Evolutionary conservation across 2,113 vertebrate species (phyloP).

Genomic region (Otocyon megalotis): DNA sequence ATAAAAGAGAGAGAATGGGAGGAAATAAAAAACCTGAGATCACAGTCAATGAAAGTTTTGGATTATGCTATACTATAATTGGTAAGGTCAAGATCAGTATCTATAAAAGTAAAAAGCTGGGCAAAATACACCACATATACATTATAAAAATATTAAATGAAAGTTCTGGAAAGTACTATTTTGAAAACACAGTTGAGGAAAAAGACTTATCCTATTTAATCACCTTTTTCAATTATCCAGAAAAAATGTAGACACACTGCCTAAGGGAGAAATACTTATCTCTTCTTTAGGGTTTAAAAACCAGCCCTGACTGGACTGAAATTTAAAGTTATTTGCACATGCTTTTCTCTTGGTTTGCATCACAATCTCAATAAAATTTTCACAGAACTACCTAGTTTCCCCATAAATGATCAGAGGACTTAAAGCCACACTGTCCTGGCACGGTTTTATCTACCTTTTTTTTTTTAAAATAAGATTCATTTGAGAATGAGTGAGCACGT

Average conservation of each 20-base stretch:
- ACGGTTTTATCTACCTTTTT: not conserved
- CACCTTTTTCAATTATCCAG: not conserved
- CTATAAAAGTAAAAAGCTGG: not conserved
- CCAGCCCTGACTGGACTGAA: not conserved
- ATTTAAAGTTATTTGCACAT: not conserved
- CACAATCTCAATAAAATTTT: not conserved
- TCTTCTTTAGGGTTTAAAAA: slow-evolving; percentile 27
- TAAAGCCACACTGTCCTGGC: not conserved
- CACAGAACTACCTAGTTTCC: not conserved
- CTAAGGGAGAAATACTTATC: not conserved
- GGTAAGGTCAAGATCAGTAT: not conserved
- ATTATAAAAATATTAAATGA: not conserved
- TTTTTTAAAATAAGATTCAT: too few species aligned
- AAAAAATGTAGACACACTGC: not conserved
- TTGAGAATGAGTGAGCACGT: too few species aligned
- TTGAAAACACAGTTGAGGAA: slow-evolving; percentile 16
- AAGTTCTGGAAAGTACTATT: not conserved
- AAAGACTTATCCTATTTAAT: slow-evolving; percentile 9
- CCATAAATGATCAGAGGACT: not conserved
- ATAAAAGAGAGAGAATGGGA: not conserved
- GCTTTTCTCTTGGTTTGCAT: not conserved
- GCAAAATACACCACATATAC: not conserved
- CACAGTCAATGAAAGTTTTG: not conserved
- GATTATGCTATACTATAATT: not conserved
- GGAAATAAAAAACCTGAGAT: not conserved